phyloP scores from a whole-genome alignment of 2,888 invertebrate genomes.

The Cryptocheilus praepositus region DNA sequence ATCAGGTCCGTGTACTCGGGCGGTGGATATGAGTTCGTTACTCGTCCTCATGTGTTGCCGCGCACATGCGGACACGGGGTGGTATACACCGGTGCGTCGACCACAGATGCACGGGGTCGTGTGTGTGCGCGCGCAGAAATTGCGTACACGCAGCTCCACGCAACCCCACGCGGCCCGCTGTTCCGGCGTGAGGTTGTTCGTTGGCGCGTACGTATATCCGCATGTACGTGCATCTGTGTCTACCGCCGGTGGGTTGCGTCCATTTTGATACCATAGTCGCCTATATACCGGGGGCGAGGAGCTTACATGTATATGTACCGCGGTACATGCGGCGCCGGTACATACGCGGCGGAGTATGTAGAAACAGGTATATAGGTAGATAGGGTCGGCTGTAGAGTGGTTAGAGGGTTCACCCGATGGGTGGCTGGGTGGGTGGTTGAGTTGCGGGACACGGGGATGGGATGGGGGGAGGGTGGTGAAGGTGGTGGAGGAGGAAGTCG shows the following conservation, averaged over 20 bases:
- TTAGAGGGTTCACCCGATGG: conserved; percentile 54
- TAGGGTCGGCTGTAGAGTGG: conserved; percentile 62
- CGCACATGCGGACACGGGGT: neutral
- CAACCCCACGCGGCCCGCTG: conserved; percentile 4
- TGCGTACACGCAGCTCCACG: conserved; percentile 12
- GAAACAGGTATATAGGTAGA: conserved; percentile 56
- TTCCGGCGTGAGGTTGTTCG: conserved; percentile 9
- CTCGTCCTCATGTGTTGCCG: neutral
- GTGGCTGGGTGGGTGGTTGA: no score
- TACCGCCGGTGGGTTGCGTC: conserved; percentile 58
- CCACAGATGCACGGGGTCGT: no score
- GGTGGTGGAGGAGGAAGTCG: conserved; percentile 39
- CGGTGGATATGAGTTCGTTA: neutral
- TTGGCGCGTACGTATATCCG: conserved; percentile 6
- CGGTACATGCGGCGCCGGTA: conserved; percentile 40
- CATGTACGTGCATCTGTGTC: conserved; percentile 40
- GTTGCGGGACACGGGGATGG: conserved; percentile 22
- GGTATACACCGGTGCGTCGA: no score
- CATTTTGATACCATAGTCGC: conserved; percentile 66
- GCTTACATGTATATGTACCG: conserved; percentile 38
- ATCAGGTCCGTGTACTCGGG: neutral
- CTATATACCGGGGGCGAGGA: conserved; percentile 42
- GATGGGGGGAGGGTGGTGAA: conserved; percentile 21
- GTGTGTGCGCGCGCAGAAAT: no score
- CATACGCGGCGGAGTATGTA: conserved; percentile 42